A percentile compares a stretch with the other conserved stretches of the same genome.
phyloP scores from a whole-genome alignment of 2,888 invertebrate species.

The Geophilus truncorum region DNA sequence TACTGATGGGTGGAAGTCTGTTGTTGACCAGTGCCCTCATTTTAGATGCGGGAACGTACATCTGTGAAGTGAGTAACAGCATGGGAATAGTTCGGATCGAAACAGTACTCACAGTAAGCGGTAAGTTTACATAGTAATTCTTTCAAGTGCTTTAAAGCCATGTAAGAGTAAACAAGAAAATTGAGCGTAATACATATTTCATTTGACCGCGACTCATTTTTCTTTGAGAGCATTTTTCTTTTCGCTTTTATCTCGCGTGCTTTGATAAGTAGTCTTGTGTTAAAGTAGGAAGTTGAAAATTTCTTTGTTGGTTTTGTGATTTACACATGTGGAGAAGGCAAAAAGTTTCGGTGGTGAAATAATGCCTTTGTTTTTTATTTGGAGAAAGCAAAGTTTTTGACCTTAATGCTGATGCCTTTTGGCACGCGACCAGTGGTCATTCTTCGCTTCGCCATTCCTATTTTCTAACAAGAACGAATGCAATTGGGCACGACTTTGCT shows the following conservation, averaged over 20 bases:
- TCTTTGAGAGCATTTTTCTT: neutral
- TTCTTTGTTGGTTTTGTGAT: neutral
- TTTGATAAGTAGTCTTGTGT: neutral
- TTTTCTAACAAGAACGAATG: neutral
- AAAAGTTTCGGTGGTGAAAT: neutral
- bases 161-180: neutral
- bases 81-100: slow-evolving; percentile 44
- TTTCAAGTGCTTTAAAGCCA: neutral
- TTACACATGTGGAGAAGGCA: neutral
- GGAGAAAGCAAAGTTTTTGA: neutral
- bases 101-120: slow-evolving; percentile 45
- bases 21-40: slow-evolving; percentile 33
- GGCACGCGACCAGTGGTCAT: slow-evolving; percentile 2
- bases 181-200: neutral
- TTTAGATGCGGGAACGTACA: slow-evolving; percentile 46
- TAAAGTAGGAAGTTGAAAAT: neutral
- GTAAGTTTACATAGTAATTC: slow-evolving; percentile 41
- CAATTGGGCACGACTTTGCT: neutral
- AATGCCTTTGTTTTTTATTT: neutral
- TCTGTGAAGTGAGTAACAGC: slow-evolving; percentile 47
- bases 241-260: neutral
- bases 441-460: neutral
- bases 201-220: no score
- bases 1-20: slow-evolving; percentile 32
- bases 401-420: neutral